These are phyloP conservation scores for Cydia fagiglandana DNA, from an alignment of 1,140 invertebrate species.

Conservation along the genomic window DNA sequence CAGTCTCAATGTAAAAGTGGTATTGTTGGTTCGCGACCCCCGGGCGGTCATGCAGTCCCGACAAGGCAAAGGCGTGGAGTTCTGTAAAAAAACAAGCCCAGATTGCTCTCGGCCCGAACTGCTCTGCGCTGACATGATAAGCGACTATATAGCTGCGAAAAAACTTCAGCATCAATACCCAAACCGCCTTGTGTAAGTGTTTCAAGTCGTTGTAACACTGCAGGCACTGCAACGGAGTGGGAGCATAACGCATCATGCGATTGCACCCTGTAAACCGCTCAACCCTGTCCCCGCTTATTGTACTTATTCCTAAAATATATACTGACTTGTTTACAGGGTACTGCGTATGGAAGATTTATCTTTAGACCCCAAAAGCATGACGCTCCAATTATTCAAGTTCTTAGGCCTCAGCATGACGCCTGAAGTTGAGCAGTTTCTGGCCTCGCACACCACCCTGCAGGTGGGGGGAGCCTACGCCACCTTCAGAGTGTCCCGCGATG, in stretches of 20 bases:
- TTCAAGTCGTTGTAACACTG: too few species aligned
- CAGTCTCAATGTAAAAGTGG: conserved; percentile 87
- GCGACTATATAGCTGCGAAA: conserved; percentile 88
- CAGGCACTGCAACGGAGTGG: too few species aligned
- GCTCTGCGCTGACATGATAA: conserved; percentile 90
- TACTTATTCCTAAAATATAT: too few species aligned
- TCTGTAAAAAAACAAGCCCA: conserved; percentile 86
- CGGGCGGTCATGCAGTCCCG: conserved; percentile 92
- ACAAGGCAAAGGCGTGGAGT: conserved; percentile 84
- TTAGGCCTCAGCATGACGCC: conserved; percentile 86
- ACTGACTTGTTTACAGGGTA: conserved; percentile 79
- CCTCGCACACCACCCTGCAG: conserved; percentile 89
- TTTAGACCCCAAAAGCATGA: conserved; percentile 84
- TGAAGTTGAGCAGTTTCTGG: conserved; percentile 85
- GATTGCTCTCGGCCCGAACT: conserved; percentile 89
- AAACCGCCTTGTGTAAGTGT: conserved; percentile 83
- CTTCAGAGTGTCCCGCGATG: conserved; percentile 88
- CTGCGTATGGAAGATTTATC: conserved; percentile 93
- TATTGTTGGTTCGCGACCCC: conserved; percentile 91
- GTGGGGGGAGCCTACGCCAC: conserved; percentile 91
- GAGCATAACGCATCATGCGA: too few species aligned
- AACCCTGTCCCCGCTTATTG: too few species aligned
- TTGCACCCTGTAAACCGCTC: too few species aligned
- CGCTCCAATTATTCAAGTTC: conserved; percentile 86
- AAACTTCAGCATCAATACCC: conserved; percentile 85